Evolutionary conservation across 2,797 vertebrate species (phyloP).

Genomic region (Sebastes diploproa): DNA sequence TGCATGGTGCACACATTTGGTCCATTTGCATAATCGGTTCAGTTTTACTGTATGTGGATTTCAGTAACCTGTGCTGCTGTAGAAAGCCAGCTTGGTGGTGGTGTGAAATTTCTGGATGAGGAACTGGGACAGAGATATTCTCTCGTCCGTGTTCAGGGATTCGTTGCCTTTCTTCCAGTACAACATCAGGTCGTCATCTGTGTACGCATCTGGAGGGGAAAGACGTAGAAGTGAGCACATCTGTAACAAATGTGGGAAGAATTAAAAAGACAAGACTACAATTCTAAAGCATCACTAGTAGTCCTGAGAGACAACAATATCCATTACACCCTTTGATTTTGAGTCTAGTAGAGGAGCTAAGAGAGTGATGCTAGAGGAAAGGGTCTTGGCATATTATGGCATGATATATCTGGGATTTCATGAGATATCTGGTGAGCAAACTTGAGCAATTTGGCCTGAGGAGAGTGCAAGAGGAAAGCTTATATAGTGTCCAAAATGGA

Average conservation of each 20-base stretch:
- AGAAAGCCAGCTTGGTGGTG: conserved; percentile 96
- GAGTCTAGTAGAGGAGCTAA: neutral
- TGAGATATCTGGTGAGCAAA: neutral
- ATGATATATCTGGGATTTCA: neutral
- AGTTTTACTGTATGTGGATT: conserved; percentile 4
- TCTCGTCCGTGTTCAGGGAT: conserved; percentile 95
- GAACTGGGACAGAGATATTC: conserved; percentile 97
- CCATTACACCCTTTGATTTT: neutral
- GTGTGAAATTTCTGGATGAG: conserved; percentile 98
- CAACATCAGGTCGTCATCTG: conserved; percentile 97
- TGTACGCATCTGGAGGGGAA: conserved; percentile 90
- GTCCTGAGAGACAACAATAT: neutral
- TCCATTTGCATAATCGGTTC: conserved; percentile 25
- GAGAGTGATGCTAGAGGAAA: neutral
- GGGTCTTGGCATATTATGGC: neutral
- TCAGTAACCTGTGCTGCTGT: conserved; percentile 96
- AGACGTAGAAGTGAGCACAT: neutral
- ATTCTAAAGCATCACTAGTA: neutral
- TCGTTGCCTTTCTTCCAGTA: conserved; percentile 98
- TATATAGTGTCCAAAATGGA: neutral
- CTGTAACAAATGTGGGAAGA: neutral
- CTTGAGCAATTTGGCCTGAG: neutral
- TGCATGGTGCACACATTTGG: neutral
- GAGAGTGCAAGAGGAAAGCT: neutral
- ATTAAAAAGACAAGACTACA: neutral